These are phyloP conservation scores for Limnephilus marmoratus DNA, from an alignment of 2,888 invertebrate species.

Conservation along the genomic window DNA sequence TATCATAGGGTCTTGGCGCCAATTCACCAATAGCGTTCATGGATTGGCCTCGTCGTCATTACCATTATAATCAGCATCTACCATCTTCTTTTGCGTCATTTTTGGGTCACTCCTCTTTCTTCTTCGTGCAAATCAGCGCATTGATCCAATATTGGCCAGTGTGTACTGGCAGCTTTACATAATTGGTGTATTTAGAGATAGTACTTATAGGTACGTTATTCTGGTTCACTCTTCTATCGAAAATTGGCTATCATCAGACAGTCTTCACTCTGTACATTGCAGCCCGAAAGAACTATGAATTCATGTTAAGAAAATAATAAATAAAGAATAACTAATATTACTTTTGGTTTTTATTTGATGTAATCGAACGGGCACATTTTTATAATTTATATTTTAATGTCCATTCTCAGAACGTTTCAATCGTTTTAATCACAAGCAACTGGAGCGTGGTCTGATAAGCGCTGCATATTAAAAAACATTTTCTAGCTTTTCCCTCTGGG, in stretches of 20 bases:
- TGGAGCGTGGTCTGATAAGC: constrained; percentile 39
- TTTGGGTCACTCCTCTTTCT: too few species aligned
- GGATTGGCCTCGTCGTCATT: too few species aligned
- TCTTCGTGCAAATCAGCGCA: too few species aligned
- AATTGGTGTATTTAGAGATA: too few species aligned
- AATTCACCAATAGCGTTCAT: too few species aligned
- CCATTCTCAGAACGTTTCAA: constrained; percentile 3
- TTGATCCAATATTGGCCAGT: too few species aligned
- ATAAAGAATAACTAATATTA: neutral
- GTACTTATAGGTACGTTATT: neutral
- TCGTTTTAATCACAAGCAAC: constrained; percentile 20
- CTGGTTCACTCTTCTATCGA: neutral
- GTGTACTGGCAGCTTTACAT: too few species aligned
- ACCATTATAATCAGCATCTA: too few species aligned
- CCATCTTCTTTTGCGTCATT: too few species aligned
- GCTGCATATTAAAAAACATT: constrained; percentile 23
- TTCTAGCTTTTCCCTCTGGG: constrained; percentile 7
- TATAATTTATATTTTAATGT: neutral
- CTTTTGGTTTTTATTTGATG: neutral
- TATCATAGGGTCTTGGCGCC: too few species aligned
- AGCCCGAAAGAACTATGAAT: neutral
- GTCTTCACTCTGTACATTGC: neutral
- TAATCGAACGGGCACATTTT: neutral
- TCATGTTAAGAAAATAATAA: neutral
- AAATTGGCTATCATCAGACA: neutral